A percentile compares a stretch with the other conserved stretches of the same genome.
Evolutionary conservation across 2,797 vertebrate species (phyloP).

Genomic region (Myotis vivesi): DNA sequence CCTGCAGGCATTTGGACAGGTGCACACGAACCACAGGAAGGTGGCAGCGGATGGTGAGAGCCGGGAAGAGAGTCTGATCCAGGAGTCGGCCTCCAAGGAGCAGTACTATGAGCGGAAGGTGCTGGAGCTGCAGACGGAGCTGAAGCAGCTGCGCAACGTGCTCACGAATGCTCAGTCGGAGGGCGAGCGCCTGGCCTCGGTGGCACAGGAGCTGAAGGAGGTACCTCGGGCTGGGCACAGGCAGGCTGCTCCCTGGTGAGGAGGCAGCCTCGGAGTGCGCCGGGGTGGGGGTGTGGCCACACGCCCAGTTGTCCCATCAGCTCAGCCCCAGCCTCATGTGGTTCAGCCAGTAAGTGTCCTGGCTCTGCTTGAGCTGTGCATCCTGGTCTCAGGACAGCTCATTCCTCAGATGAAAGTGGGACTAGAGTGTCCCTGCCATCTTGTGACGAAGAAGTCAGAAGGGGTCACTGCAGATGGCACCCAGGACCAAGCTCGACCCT

Average conservation of each 20-base stretch:
- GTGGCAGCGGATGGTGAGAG: constrained; percentile 96
- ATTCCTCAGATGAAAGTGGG: background rate
- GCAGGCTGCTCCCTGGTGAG: background rate
- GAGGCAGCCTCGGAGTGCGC: background rate
- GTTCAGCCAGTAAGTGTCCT: background rate
- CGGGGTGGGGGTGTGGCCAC: background rate
- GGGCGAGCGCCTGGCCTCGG: constrained; percentile 92
- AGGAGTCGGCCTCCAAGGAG: constrained; percentile 95
- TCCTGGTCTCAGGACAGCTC: background rate
- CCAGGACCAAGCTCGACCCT: background rate
- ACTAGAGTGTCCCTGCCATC: background rate
- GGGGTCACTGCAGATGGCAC: background rate
- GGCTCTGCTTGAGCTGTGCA: background rate
- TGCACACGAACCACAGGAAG: constrained; percentile 96
- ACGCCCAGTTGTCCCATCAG: background rate
- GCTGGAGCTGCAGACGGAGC: constrained; percentile 93
- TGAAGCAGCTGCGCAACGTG: constrained; percentile 92
- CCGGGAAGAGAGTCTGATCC: constrained; percentile 95
- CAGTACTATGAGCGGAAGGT: constrained; percentile 96
- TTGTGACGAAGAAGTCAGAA: background rate
- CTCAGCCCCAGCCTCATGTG: background rate
- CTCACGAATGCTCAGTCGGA: constrained; percentile 95
- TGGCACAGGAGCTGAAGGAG: constrained; percentile 93
- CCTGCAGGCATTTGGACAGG: constrained; percentile 94
- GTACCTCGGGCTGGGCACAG: constrained; percentile 78